Evolutionary conservation across 2,113 vertebrate genomes (phyloP).

Genomic region (Leiothrix lutea): DNA sequence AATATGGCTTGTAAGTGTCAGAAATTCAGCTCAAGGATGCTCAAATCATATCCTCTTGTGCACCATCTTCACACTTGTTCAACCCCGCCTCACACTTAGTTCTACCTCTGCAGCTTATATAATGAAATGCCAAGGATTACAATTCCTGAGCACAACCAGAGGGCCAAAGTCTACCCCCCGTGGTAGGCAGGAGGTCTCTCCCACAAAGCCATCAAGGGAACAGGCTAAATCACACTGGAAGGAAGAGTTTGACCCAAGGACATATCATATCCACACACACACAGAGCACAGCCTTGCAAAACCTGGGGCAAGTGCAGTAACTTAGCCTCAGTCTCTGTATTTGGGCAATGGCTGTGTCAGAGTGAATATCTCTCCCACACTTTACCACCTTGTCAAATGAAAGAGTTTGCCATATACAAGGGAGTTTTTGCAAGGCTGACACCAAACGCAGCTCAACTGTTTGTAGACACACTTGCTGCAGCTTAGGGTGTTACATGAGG

Average conservation of each 20-base stretch:
- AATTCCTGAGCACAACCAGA: not conserved
- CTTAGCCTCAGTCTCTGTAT: not conserved
- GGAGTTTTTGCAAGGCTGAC: constrained; percentile 5
- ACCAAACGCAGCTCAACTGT: not conserved
- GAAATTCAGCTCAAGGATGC: not conserved
- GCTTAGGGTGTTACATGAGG: not conserved
- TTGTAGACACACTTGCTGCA: not conserved
- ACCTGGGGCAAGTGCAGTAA: not conserved
- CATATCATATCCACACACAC: not conserved
- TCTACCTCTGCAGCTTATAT: constrained; percentile 61
- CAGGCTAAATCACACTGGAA: not conserved
- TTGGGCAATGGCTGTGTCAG: rapidly evolving
- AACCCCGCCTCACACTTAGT: not conserved
- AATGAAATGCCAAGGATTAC: not conserved
- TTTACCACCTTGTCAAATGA: not conserved
- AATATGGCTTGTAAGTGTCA: constrained; percentile 4
- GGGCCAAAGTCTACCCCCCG: not conserved
- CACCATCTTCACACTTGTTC: not conserved
- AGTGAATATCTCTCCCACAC: not conserved
- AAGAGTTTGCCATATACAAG: not conserved
- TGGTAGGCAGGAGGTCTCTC: not conserved
- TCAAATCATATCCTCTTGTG: not conserved
- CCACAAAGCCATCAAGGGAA: not conserved
- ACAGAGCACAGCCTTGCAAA: not conserved
- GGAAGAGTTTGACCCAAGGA: not conserved